Conservation (phyloP, 1,140 invertebrate genomes). For the Zaprionus capensis region DNA sequence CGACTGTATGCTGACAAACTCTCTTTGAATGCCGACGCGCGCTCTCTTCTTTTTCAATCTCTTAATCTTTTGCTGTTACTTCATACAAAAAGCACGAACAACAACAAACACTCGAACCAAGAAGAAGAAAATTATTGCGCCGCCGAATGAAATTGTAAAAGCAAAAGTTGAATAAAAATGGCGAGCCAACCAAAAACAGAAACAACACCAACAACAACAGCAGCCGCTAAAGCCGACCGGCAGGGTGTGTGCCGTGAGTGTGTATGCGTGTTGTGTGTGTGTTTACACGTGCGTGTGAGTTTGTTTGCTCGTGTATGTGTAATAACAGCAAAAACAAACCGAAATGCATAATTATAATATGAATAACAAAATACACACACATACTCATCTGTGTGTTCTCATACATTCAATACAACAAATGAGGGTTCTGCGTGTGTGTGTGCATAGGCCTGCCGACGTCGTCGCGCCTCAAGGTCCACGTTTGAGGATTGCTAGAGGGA, state of each 20-base stretch:
- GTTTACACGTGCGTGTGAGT: conserved; percentile 3
- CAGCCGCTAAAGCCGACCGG: conserved; percentile 29
- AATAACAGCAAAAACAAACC: conserved; percentile 41
- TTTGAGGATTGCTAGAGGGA: neutral
- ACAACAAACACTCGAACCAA: conserved; percentile 38
- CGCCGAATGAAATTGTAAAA: conserved; percentile 79
- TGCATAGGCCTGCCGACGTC: conserved; percentile 36
- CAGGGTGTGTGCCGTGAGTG: conserved; percentile 1
- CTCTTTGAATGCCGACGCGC: neutral
- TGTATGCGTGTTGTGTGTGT: conserved; percentile 7
- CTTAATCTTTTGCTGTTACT: conserved; percentile 59
- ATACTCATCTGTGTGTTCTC: neutral
- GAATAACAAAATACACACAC: conserved; percentile 35
- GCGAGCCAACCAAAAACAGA: conserved; percentile 49
- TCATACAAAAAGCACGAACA: conserved; percentile 55
- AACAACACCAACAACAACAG: conserved; percentile 29
- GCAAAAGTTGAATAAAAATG: conserved; percentile 74
- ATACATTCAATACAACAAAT: conserved; percentile 10
- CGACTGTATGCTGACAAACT: neutral
- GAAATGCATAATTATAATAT: conserved; percentile 59
- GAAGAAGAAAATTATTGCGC: conserved; percentile 82
- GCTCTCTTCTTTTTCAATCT: conserved; percentile 15
- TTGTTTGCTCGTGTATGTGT: conserved; percentile 19
- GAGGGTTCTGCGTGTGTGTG: conserved; percentile 13
- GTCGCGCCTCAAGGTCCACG: conserved; percentile 34